phyloP scores from a whole-genome alignment of 2,797 vertebrate species.

The Adelosebastes latens region DNA sequence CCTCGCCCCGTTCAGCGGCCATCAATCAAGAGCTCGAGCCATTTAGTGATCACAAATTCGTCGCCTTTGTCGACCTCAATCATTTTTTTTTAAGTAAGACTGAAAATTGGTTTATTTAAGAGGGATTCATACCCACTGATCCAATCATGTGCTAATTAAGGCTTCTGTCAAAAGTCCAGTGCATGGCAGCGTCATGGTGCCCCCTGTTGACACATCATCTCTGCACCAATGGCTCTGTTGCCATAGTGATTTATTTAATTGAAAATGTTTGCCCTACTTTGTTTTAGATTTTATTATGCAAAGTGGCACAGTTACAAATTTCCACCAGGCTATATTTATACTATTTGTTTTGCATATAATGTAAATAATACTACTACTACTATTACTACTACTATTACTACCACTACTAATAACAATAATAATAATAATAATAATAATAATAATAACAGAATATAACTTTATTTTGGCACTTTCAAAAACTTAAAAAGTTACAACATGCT shows the following conservation, averaged over 20 bases:
- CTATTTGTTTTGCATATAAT: background rate
- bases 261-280: background rate
- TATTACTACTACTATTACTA: accelerated
- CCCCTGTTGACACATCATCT: slow-evolving; percentile 35
- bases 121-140: slow-evolving; percentile 18
- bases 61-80: slow-evolving; percentile 26
- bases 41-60: slow-evolving; percentile 44
- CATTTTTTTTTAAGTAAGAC: slow-evolving; percentile 10
- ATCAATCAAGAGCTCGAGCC: slow-evolving; percentile 53
- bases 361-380: background rate
- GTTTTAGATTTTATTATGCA: background rate
- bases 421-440: too few species aligned
- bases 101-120: slow-evolving; percentile 46
- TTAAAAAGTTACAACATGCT: background rate
- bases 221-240: slow-evolving; percentile 9
- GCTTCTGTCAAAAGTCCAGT: background rate
- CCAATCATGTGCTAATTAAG: slow-evolving; percentile 36
- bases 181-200: background rate
- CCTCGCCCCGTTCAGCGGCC: background rate
- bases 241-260: background rate
- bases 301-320: background rate
- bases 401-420: too few species aligned
- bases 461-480: background rate
- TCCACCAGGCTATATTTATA: background rate
- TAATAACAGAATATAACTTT: background rate